Base-by-base conservation (phyloP, 2,888 invertebrate genomes). In the Unio pictorum region DNA sequence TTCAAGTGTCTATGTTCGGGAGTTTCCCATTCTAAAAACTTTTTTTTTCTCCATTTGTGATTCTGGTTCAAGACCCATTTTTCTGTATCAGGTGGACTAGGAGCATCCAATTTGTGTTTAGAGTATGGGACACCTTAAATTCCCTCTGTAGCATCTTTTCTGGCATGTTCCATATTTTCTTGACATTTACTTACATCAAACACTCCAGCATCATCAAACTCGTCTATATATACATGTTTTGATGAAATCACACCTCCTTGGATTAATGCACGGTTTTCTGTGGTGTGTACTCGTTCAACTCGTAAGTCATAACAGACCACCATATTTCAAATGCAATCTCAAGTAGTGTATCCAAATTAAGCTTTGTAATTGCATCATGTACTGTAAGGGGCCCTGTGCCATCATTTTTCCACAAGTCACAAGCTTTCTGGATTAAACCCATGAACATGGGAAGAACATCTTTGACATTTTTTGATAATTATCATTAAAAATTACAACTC, bases 221-320 rank as follows among this genome's bases (percentile, higher is more conserved):
- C 65, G 30, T 34, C 28, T 18, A 7, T 4, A 23, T 57, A 30
- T 20, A 57, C 30, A 23, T 6, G 23, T 28, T 23, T 23, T 6
- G 70, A 66, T 54, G 66, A 66, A 34, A 66, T 70, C 8, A 26
- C 20, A 45, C 70, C 70, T 17, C 56, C 15, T 26, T 70, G 70
- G 45, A 66, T 70, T 20, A 66, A 34, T 17, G 70, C 66, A 18
- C 70, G 30, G 34, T 70, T 70, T 62, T 70, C 66, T 26, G 70
- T 58, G 4, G 61, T 23, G 34, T 66, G 66, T n/a, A 60, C 60
- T 45, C 66, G 55, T 61, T 70, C 66, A n/a, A 70, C 66, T 23
- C 23, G 23, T 23, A 23, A 23, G 23, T 23, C 23, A 23, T 23
- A 23, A 23, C 23, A 23, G 23, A 23, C 23, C 23, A 23, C 23